phyloP scores from a whole-genome alignment of 2,113 vertebrate genomes.

The Microcebus ravelobensis region DNA sequence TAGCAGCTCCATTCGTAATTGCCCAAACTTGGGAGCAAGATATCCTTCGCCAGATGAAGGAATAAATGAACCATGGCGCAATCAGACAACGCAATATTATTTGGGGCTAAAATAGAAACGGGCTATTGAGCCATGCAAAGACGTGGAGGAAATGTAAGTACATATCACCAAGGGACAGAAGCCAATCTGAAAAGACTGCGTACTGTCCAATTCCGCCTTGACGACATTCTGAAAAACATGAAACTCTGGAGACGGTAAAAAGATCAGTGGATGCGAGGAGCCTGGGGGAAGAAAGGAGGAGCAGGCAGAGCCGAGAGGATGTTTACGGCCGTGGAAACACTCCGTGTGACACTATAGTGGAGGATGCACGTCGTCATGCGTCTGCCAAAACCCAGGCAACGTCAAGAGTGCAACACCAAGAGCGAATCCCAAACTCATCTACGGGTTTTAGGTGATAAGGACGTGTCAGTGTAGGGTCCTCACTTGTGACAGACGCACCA shows the following conservation, averaged over 20 bases:
- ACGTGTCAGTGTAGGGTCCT: rapidly evolving
- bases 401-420: rapidly evolving
- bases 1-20: not conserved
- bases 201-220: rapidly evolving
- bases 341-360: rapidly evolving
- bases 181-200: not conserved
- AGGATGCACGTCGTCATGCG: rapidly evolving
- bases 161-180: not conserved
- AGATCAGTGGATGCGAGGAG: not conserved
- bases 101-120: not conserved
- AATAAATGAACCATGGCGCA: too few relatives aligned
- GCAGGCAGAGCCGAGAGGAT: not conserved
- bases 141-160: not conserved
- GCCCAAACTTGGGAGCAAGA: not conserved
- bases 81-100: not conserved
- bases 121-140: not conserved
- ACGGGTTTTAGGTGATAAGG: rapidly evolving
- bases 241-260: not conserved
- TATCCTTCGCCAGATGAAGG: not conserved
- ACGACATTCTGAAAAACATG: not conserved
- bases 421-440: not conserved
- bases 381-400: not conserved
- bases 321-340: not conserved
- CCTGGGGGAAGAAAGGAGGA: too few relatives aligned
- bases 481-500: rapidly evolving